These are phyloP conservation scores for Echeneis naucrates DNA, from an alignment of 2,797 vertebrate species.

Conservation along the genomic window DNA sequence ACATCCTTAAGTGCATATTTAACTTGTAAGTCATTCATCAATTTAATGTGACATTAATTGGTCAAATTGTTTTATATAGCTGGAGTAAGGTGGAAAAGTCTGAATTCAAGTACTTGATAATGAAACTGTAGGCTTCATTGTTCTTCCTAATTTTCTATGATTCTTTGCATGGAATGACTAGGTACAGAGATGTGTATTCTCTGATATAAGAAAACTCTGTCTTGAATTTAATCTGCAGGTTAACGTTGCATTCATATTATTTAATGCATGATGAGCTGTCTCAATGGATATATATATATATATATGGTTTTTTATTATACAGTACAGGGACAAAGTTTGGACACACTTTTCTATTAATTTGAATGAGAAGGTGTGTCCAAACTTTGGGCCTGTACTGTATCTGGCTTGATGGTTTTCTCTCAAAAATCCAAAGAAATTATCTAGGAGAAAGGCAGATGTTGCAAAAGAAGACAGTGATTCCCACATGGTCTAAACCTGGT, in stretches of 20 bases:
- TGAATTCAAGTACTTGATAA: background rate
- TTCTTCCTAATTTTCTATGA: background rate
- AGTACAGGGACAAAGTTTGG: too few relatives aligned
- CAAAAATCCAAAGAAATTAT: slow-evolving; percentile 6
- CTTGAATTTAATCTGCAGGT: background rate
- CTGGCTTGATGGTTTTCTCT: background rate
- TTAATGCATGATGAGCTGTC: background rate
- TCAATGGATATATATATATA: too few relatives aligned
- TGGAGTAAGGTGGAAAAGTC: background rate
- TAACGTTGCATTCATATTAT: background rate
- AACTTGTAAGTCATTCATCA: background rate
- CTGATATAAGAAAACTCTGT: background rate
- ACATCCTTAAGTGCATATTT: background rate
- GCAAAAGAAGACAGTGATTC: background rate
- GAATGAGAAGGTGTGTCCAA: too few relatives aligned
- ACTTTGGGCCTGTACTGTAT: too few relatives aligned
- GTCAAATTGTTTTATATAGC: background rate
- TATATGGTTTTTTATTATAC: too few relatives aligned
- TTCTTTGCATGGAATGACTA: background rate
- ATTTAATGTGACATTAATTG: background rate
- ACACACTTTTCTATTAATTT: too few relatives aligned
- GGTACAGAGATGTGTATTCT: background rate
- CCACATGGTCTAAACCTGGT: background rate
- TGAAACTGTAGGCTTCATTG: background rate
- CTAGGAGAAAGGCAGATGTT: background rate